Evolutionary conservation across 2,888 invertebrate species (phyloP), one percentile per base, ranked within the genome.

Genomic region (Terebella lapidaria): DNA sequence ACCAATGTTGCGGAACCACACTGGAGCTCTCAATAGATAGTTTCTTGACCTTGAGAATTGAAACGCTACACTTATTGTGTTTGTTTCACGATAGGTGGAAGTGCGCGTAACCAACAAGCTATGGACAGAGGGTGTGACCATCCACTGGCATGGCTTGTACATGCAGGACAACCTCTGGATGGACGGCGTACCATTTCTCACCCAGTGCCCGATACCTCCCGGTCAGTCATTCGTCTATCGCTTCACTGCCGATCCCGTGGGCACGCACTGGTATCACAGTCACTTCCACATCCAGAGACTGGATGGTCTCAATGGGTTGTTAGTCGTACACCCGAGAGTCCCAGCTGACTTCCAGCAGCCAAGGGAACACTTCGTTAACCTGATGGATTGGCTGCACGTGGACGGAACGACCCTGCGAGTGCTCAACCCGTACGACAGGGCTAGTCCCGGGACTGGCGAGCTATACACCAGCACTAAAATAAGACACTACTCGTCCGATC

Each of bases 101-200:
- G 59, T 54, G 3, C 27, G 35, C 15, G 59, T 59, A 25, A 15
- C 28, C 15, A 75, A 75, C 63, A 55, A 61, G 2, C 55, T 75
- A 22, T 53, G 54, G 2, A 67, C 67, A 3, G 62, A 69, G 3
- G 60, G 63, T 1, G 58, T 71, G 10, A 67, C 73, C 5, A 62
- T 76, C 5, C 76, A 76, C 63, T 74, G 74, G 75, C 74, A 76
- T 57, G 76, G 76, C 0, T 60, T 75, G 10, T 70, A 67, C 42
- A 72, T 73, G 62, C 26, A 20, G 4, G 67, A 61, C 1, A 73
- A 72, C 4, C 72, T 72, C 1, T 72, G 67, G 65, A 71, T 70
- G 69, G 73, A 73, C 57, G 72, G 73, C 1, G 69, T 70, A 10
- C 66, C 71, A 2, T 70, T 64, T 25, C 62, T 73, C 2, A 68